Conservation (phyloP, 2,797 vertebrate genomes). For the Spinus pinus region DNA sequence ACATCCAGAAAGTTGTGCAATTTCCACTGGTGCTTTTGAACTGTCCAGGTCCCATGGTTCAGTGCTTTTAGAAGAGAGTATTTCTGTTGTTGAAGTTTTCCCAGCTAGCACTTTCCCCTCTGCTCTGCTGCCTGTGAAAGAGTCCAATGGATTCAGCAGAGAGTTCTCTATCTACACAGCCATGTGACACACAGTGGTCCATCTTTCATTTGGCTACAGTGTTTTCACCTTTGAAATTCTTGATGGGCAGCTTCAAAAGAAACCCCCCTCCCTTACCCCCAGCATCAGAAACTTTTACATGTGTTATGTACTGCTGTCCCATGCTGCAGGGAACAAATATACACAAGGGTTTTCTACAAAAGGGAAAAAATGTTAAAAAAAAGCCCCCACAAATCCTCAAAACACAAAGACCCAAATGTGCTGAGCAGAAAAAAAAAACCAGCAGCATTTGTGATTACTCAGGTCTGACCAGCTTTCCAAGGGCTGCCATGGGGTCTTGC, state of each 20-base stretch:
- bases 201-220: not conserved
- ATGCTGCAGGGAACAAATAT: not conserved
- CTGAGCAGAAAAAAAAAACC: not conserved
- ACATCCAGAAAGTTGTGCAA: not conserved
- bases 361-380: not conserved
- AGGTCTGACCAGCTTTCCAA: not conserved
- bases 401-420: not conserved
- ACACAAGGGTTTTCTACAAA: not conserved
- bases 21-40: not conserved
- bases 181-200: not conserved
- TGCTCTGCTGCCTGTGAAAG: not conserved
- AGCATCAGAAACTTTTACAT: not conserved
- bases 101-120: not conserved
- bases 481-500: accelerated
- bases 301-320: too few relatives aligned
- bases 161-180: accelerated
- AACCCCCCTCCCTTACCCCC: not conserved
- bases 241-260: not conserved
- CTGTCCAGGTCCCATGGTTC: not conserved
- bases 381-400: accelerated
- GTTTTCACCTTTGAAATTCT: not conserved
- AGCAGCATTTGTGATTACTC: accelerated
- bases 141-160: not conserved
- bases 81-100: not conserved
- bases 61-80: not conserved